A percentile compares a stretch with the other conserved stretches of the same genome.
These are phyloP conservation scores for Lerista edwardsae DNA, from an alignment of 2,797 vertebrate genomes.

Conservation along the genomic window DNA sequence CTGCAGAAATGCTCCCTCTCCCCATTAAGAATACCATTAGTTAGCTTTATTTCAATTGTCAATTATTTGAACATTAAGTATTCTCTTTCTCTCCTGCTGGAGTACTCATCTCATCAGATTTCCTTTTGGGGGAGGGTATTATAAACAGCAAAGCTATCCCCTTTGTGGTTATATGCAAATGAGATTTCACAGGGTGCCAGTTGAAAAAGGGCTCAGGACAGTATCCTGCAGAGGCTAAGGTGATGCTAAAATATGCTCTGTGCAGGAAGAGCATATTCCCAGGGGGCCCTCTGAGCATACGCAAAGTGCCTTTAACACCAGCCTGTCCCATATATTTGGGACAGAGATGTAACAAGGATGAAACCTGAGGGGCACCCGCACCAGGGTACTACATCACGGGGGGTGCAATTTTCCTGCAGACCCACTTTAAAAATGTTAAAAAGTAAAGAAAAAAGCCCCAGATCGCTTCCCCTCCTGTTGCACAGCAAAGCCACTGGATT, in stretches of 20 bases:
- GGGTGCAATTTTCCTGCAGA: too few species aligned
- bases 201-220: not conserved
- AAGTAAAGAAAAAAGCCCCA: too few species aligned
- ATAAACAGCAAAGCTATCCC: too few species aligned
- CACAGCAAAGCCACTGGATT: too few species aligned
- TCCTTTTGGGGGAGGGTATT: too few species aligned
- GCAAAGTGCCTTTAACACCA: not conserved
- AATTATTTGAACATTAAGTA: not conserved
- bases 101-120: not conserved
- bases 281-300: not conserved
- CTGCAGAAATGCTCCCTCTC: not conserved
- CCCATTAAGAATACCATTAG: not conserved
- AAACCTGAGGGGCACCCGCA: too few species aligned
- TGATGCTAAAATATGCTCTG: not conserved
- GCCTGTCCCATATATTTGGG: not conserved
- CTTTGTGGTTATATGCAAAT: not conserved
- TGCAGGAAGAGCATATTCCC: not conserved
- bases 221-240: not conserved
- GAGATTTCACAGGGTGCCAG: not conserved
- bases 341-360: too few species aligned
- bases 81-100: not conserved
- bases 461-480: too few species aligned
- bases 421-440: too few species aligned
- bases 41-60: not conserved
- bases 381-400: too few species aligned